These are phyloP conservation scores for Polymixis flavicincta DNA, from an alignment of 2,888 invertebrate genomes.

Conservation along the genomic window DNA sequence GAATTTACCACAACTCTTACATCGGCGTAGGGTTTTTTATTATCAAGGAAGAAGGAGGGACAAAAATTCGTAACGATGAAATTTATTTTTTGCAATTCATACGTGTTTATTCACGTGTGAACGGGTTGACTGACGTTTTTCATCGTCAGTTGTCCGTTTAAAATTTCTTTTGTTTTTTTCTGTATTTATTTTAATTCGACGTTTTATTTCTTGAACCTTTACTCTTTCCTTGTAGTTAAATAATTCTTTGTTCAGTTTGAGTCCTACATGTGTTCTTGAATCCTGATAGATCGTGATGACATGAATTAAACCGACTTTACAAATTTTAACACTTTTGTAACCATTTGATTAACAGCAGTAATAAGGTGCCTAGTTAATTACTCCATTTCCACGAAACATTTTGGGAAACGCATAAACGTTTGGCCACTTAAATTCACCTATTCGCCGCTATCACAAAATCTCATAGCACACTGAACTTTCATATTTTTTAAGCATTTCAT, in stretches of 20 bases:
- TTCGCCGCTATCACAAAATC: constrained; percentile 61
- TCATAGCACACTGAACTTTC: constrained; percentile 62
- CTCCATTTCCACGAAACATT: constrained; percentile 50
- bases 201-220: constrained; percentile 56
- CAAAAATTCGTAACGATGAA: constrained; percentile 75
- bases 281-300: not conserved
- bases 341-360: constrained; percentile 9
- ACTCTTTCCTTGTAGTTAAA: constrained; percentile 52
- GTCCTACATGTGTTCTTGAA: not conserved
- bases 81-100: constrained; percentile 79
- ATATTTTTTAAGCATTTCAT: constrained; percentile 73
- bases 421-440: constrained; percentile 51
- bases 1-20: constrained; percentile 78
- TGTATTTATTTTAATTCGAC: constrained; percentile 64
- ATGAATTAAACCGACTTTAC: not conserved
- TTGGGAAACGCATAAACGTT: constrained; percentile 34
- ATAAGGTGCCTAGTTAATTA: constrained; percentile 4
- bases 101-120: constrained; percentile 83
- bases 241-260: constrained; percentile 1
- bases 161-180: constrained; percentile 70
- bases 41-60: constrained; percentile 61
- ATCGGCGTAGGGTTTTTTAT: constrained; percentile 62
- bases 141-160: constrained; percentile 78
- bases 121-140: constrained; percentile 82
- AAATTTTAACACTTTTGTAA: constrained; percentile 14